Base-by-base conservation (phyloP, 2,113 vertebrate genomes). In the Colaptes auratus region DNA sequence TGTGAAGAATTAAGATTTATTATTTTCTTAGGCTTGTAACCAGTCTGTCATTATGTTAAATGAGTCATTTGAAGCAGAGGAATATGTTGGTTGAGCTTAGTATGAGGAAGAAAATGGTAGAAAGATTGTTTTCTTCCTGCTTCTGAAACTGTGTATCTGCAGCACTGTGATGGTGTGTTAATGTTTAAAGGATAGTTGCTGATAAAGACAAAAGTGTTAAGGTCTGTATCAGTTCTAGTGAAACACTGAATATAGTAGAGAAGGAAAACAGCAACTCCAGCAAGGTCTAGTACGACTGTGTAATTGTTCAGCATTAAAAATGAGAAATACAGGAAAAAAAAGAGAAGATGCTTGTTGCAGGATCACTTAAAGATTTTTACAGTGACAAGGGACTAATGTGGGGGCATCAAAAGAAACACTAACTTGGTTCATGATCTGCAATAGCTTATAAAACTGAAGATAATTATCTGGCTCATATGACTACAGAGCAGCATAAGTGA, bases 401-500 rank as follows among this genome's bases (percentile, higher is more conserved):
- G 77, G 15, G 27, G 44, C 21, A 46, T 82, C 75, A 70, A 42
- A 92, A 82, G 77, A 87, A 89, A 59, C 66, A 69, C 46, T 82
- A 91, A 18, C 67, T 87, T 87, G 67, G 71, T 85, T 93, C 78
- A 28, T 78, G 50, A 56, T 72, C 35, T 30, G 50, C 50, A 78
- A 63, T 39, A 86, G 61, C 53, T 86, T 93, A 60, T 92, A 78
- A 88, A 92, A 55, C 27, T 58, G 44, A 69, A 78, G 53, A 69
- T 86, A 82, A 93, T 88, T 88, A 52, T 82, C 66, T 81, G 74
- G 36, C 53, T 90, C 72, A 48, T 89, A 87, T 82, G 61, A 64
- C n/a, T 86, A 39, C 23, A 86, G 88, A 93, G 58, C 80, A 75
- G 66, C 12, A 6, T 65, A 81, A 92, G 67, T 81, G 65, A 58